These are phyloP conservation scores for Phymorhynchus buccinoides DNA, from an alignment of 1,140 invertebrate species.

Conservation along the genomic window DNA sequence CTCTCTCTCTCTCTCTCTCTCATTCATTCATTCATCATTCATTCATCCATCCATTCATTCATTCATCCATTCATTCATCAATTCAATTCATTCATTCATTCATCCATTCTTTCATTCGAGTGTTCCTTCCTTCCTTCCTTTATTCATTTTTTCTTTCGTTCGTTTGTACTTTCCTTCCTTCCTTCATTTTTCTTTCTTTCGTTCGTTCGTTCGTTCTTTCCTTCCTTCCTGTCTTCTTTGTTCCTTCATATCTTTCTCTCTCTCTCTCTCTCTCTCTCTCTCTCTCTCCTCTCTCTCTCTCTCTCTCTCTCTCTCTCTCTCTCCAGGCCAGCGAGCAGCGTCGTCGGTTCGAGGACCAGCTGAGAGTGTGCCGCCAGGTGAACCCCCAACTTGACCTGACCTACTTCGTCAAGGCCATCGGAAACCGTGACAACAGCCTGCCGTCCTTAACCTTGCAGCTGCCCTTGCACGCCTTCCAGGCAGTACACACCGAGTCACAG, in stretches of 20 bases:
- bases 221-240: neutral
- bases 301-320: neutral
- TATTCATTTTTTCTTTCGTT: too few species aligned
- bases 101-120: too few species aligned
- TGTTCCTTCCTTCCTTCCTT: too few species aligned
- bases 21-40: too few species aligned
- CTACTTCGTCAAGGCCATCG: constrained; percentile 80
- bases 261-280: constrained; percentile 23
- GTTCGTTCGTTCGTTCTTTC: neutral
- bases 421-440: constrained; percentile 73
- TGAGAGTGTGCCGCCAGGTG: constrained; percentile 81
- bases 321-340: constrained; percentile 83
- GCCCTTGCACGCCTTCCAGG: constrained; percentile 79
- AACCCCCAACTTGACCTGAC: constrained; percentile 81
- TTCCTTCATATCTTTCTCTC: neutral
- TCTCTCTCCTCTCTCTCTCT: neutral
- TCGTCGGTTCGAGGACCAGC: constrained; percentile 83
- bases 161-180: too few species aligned
- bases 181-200: too few species aligned
- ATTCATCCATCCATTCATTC: too few species aligned
- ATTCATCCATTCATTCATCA: too few species aligned
- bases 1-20: too few species aligned
- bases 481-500: constrained; percentile 63
- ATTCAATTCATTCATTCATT: too few species aligned
- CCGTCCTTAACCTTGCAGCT: constrained; percentile 53